Percentiles rank a stretch among this genome's conserved stretches.
Evolutionary conservation across 2,888 invertebrate genomes (phyloP).

Genomic region (Glyphotaelius pellucidus): DNA sequence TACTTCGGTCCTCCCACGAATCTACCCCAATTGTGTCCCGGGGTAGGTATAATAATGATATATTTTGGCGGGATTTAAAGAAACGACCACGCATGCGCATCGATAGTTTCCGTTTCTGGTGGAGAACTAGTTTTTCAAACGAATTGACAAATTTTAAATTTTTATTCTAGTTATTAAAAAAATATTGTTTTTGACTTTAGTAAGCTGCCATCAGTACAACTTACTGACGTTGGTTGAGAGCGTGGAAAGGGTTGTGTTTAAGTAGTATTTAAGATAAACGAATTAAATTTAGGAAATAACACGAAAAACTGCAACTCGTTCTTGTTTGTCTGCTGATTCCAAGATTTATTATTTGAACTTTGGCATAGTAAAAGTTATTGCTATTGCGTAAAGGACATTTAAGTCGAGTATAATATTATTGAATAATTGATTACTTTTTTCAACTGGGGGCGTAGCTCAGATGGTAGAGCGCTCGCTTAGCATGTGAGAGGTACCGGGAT

Average conservation of each 20-base stretch:
- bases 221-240: too few relatives aligned
- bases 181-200: background rate
- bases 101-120: conserved; percentile 32
- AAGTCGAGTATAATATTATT: background rate
- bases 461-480: conserved; percentile 79
- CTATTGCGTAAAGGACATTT: accelerated
- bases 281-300: background rate
- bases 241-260: too few relatives aligned
- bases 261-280: background rate
- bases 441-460: conserved; percentile 77
- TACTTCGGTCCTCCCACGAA: background rate
- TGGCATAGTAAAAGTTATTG: background rate
- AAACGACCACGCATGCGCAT: conserved; percentile 35
- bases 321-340: background rate
- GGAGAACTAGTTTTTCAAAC: background rate
- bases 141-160: background rate
- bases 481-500: conserved; percentile 79
- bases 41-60: conserved; percentile 27
- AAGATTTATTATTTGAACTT: background rate
- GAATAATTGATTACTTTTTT: background rate
- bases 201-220: too few relatives aligned
- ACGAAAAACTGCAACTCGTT: background rate
- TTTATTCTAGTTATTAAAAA: background rate
- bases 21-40: background rate
- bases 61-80: conserved; percentile 44